Base-by-base conservation (phyloP, 1,140 invertebrate genomes). In the Myzus persicae region DNA sequence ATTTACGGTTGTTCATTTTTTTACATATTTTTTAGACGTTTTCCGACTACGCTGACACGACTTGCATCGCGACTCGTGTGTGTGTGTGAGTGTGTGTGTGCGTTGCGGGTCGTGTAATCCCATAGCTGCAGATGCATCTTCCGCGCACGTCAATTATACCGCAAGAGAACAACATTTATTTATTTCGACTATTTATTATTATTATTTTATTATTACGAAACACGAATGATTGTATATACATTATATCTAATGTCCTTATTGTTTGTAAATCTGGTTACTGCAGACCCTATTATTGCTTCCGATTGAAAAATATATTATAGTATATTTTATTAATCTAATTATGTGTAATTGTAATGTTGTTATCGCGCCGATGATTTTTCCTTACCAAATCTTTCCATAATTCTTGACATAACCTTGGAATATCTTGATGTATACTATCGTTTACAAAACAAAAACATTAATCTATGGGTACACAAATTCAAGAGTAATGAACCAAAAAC, bases 161-260 rank as follows among this genome's bases (percentile, higher is more conserved):
- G 36, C 48, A 40, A 38, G 22, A 14, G n/a, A 51, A 89, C 51
- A 38, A 54, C 20, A 54, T 89, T 89, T 89, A 89, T 89, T 89
- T 89, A 54, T 54, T 54, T 89, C 36, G n/a, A 89, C 88, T 89
- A 89, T 89, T 89, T 89, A 89, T 89, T 54, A 54, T n/a, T 36
- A 67, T 67, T 76, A 76, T n/a, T 76, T 76, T 76, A 67, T 67
- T 48, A 20, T 88, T 48, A 89, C 22, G n/a, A 51, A 89, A 18
- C 6, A 4, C 87, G 18, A 36, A 88, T 51, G 31, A 40, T 40
- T 89, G 88, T 89, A 89, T 38, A 89, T 89, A 89, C 88, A 54
- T 24, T 54, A 31, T 38, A 48, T 18, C 31, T 26, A 54, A 38
- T 51, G 24, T 54, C 20, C 22, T 85, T 38, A 51, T 89, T 54